These are phyloP conservation scores for Syngnathus scovelli DNA, from an alignment of 2,113 vertebrate species.

Conservation along the genomic window DNA sequence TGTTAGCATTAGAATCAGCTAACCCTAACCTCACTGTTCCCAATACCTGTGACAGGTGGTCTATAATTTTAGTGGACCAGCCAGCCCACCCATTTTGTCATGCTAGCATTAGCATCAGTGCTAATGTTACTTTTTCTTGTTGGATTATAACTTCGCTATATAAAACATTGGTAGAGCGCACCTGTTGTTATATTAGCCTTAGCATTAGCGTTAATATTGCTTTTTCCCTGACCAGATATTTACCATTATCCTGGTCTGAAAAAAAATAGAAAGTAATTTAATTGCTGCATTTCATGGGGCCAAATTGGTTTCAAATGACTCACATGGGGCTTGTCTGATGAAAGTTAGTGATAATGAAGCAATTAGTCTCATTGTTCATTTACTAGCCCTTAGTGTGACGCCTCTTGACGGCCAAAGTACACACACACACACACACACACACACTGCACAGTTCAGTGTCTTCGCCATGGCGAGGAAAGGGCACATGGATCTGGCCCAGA, in stretches of 20 bases:
- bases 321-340: neutral
- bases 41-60: no score
- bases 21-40: no score
- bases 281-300: neutral
- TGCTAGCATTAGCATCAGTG: no score
- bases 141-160: no score
- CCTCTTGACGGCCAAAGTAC: constrained; percentile 27
- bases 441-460: neutral
- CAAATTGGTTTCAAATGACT: neutral
- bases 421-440: constrained; percentile 2
- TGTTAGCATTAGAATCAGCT: neutral
- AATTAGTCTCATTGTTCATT: constrained; percentile 24
- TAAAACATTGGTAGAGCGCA: no score
- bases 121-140: no score
- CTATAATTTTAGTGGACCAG: no score
- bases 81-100: no score
- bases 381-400: no score
- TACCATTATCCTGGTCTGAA: neutral
- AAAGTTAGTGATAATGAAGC: neutral
- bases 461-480: neutral
- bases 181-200: no score
- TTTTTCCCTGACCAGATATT: neutral
- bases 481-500: constrained; percentile 39
- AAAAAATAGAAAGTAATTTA: neutral
- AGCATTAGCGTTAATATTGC: neutral